Percentiles rank a stretch among this genome's conserved stretches.
These are phyloP conservation scores for Anguilla marmorata DNA, from an alignment of 2,797 vertebrate species.

Conservation along the genomic window DNA sequence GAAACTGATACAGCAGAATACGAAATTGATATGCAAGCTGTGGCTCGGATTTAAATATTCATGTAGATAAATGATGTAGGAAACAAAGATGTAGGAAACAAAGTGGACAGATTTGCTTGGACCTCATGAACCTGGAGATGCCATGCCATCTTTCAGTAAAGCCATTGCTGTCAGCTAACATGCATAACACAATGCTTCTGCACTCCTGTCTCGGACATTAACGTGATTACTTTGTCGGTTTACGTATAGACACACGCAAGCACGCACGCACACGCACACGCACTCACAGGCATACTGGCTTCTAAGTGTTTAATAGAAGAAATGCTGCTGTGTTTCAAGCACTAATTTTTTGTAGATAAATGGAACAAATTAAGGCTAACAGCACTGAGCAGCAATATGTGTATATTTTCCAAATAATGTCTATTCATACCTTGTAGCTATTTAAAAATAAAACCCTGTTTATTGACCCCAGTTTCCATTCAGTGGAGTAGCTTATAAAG, in stretches of 20 bases:
- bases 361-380: too few relatives aligned
- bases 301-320: neutral
- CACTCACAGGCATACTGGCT: neutral
- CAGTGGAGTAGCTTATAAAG: too few relatives aligned
- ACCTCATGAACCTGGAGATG: slow-evolving; percentile 48
- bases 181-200: neutral
- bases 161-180: slow-evolving; percentile 28
- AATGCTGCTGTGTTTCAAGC: neutral
- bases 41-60: slow-evolving; percentile 65
- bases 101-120: slow-evolving; percentile 71
- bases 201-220: neutral
- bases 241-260: neutral
- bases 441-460: neutral
- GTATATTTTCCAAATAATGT: too few relatives aligned
- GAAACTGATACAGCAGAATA: slow-evolving; percentile 53
- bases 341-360: neutral
- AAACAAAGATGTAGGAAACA: slow-evolving; percentile 65
- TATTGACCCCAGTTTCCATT: neutral
- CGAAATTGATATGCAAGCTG: slow-evolving; percentile 56
- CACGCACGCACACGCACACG: neutral
- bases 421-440: neutral
- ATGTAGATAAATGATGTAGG: slow-evolving; percentile 65
- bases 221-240: neutral
- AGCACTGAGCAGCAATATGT: neutral
- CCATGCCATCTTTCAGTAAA: slow-evolving; percentile 60